phyloP scores from a whole-genome alignment of 2,113 vertebrate species.

The Peromyscus californicus region DNA sequence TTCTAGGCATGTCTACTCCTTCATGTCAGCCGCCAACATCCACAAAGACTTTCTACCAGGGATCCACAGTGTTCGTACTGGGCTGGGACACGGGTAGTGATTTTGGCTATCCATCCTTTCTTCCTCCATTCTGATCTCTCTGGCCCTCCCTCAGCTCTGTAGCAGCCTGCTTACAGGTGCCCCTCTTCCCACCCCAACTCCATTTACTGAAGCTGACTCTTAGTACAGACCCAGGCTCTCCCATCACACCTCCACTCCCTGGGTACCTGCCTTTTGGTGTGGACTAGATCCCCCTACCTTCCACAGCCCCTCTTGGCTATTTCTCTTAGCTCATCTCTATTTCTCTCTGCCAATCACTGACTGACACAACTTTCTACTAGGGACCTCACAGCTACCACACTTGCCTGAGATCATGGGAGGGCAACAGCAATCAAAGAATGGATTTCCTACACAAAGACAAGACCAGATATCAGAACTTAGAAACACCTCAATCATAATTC shows the following conservation, averaged over 20 bases:
- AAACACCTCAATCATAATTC: neutral
- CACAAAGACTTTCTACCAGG: neutral
- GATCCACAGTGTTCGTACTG: neutral
- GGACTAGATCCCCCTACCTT: neutral
- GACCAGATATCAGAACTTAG: neutral
- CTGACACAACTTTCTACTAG: neutral
- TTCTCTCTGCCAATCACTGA: neutral
- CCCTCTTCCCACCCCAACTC: neutral
- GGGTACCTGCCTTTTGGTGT: neutral
- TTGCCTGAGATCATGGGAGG: neutral
- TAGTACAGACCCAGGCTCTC: neutral
- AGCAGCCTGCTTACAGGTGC: neutral
- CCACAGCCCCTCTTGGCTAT: neutral
- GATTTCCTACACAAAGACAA: neutral
- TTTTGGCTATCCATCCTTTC: neutral
- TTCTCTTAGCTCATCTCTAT: neutral
- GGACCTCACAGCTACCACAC: neutral
- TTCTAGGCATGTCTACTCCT: neutral
- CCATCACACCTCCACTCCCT: neutral
- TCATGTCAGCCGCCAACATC: neutral
- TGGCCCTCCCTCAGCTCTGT: neutral
- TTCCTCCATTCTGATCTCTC: neutral
- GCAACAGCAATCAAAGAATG: neutral
- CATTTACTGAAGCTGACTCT: neutral
- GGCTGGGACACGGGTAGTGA: neutral